Conservation (phyloP, 1,140 invertebrate genomes). For the Agrypnia vestita region DNA sequence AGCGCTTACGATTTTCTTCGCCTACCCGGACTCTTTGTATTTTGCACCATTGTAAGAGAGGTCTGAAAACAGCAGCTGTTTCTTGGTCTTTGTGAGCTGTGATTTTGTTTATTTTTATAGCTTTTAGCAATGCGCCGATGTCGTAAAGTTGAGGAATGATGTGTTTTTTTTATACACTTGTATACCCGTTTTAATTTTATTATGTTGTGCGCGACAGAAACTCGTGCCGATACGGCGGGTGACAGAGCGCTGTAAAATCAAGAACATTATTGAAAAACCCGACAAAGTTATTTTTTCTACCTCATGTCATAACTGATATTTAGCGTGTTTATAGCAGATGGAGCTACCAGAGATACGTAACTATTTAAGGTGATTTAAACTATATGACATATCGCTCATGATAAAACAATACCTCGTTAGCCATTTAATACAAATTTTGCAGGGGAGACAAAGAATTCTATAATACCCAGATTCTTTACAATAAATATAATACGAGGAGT, state of each 20-base stretch:
- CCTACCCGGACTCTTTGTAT: neutral
- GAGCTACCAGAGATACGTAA: too few relatives aligned
- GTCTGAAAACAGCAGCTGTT: constrained; percentile 52
- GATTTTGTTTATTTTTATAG: constrained; percentile 55
- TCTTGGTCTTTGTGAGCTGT: constrained; percentile 47
- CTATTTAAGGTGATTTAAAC: too few relatives aligned
- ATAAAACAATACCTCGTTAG: too few relatives aligned
- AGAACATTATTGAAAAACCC: neutral
- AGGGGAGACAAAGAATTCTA: too few relatives aligned
- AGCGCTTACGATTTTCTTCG: constrained; percentile 8
- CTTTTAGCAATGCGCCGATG: constrained; percentile 49
- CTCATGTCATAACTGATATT: too few relatives aligned
- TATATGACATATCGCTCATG: too few relatives aligned
- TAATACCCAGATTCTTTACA: too few relatives aligned
- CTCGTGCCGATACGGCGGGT: constrained; percentile 1
- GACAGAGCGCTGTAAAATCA: neutral
- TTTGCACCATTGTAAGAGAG: constrained; percentile 30
- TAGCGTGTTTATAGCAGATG: too few relatives aligned
- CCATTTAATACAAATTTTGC: too few relatives aligned
- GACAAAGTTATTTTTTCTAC: neutral
- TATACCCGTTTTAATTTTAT: constrained; percentile 33
- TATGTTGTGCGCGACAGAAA: constrained; percentile 10
- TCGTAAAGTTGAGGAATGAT: constrained; percentile 42
- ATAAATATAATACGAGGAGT: too few relatives aligned
- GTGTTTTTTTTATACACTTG: constrained; percentile 37